Evolutionary conservation across 2,113 vertebrate genomes (phyloP).

Genomic region (Phocoena phocoena): DNA sequence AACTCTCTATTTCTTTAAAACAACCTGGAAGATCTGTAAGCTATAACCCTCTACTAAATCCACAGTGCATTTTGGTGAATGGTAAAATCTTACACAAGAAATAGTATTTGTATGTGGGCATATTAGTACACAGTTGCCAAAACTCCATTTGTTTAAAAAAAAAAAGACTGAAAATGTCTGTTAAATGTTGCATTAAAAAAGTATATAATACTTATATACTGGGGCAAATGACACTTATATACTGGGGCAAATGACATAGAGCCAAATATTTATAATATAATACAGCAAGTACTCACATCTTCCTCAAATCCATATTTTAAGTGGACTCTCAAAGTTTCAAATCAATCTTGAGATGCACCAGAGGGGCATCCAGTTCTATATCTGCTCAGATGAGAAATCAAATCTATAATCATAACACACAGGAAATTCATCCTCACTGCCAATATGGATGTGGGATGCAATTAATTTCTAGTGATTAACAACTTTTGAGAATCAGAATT

Average conservation of each 20-base stretch:
- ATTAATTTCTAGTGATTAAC: constrained; percentile 68
- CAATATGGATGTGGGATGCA: not conserved
- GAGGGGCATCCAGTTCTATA: constrained; percentile 34
- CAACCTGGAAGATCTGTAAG: not conserved
- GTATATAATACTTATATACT: not conserved
- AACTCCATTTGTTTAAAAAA: not conserved
- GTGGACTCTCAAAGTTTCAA: constrained; percentile 42
- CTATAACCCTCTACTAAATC: not conserved
- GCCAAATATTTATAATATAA: constrained; percentile 34
- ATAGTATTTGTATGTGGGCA: not conserved
- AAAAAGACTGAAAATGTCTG: not conserved
- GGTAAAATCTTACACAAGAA: not conserved
- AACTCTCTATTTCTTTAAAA: constrained; percentile 35
- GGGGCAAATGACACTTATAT: not conserved
- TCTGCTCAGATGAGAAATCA: constrained; percentile 64
- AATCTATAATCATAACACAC: constrained; percentile 55
- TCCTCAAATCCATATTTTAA: constrained; percentile 38
- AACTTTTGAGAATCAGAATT: constrained; percentile 69
- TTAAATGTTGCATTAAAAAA: constrained; percentile 28
- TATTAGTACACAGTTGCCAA: constrained; percentile 6
- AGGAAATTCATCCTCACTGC: constrained; percentile 46
- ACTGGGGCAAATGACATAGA: constrained; percentile 16
- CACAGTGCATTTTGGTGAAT: constrained; percentile 16
- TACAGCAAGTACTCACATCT: not conserved
- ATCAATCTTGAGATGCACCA: constrained; percentile 19